These are phyloP conservation scores for Drosophila cracens DNA, from an alignment of 2,888 invertebrate genomes.

Conservation along the genomic window DNA sequence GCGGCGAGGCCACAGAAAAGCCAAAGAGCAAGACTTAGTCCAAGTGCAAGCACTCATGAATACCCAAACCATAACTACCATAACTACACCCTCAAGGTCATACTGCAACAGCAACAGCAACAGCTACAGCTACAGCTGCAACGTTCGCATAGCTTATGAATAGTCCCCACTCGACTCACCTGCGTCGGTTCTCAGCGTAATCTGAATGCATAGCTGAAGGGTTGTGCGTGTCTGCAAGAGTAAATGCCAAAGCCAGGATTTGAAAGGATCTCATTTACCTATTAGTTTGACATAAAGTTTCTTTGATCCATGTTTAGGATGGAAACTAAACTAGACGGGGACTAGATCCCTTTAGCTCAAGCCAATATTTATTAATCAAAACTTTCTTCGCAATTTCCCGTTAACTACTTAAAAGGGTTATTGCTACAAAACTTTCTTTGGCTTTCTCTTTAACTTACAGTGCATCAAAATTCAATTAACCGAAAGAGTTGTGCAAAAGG, in stretches of 20 bases:
- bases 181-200: neutral
- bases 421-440: no score
- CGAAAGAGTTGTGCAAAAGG: neutral
- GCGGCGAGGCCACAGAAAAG: conserved; percentile 55
- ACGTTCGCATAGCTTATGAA: conserved; percentile 12
- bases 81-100: conserved; percentile 2
- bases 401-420: neutral
- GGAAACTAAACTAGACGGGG: neutral
- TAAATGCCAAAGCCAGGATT: neutral
- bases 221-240: neutral
- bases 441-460: neutral
- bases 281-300: neutral
- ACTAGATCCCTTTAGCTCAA: neutral
- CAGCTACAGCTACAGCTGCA: neutral
- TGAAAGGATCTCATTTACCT: neutral
- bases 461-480: neutral
- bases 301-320: neutral
- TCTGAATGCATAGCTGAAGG: neutral
- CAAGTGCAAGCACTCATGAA: conserved; percentile 33
- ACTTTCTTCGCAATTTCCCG: neutral
- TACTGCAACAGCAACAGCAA: neutral
- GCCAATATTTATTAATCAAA: neutral
- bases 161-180: neutral
- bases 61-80: conserved; percentile 30
- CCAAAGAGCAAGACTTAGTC: conserved; percentile 33